Conservation (phyloP, 1,140 invertebrate species). For the Drosophila setifemur region DNA sequence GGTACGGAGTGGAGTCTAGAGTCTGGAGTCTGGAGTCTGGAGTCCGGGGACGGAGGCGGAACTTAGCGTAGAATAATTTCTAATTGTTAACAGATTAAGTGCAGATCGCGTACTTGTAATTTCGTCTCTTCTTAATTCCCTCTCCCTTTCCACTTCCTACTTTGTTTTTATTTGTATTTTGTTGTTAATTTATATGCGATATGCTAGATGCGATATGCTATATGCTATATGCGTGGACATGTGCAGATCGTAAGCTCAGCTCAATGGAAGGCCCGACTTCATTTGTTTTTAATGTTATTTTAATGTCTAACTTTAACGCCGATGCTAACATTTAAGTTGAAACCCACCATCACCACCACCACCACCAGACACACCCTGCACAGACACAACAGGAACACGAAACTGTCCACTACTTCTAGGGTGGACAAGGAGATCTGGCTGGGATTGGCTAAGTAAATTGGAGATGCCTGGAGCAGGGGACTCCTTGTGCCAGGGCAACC, state of each 20-base stretch:
- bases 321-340: constrained; percentile 61
- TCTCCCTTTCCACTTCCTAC: no score
- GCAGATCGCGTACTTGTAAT: constrained; percentile 28
- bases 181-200: constrained; percentile 36
- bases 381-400: no score
- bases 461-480: no score
- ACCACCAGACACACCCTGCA: background rate
- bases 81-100: constrained; percentile 53
- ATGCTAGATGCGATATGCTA: no score
- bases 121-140: constrained; percentile 22
- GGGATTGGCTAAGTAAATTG: no score
- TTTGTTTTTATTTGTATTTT: constrained; percentile 10
- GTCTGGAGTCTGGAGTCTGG: no score
- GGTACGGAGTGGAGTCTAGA: no score
- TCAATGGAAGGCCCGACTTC: constrained; percentile 32
- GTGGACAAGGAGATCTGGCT: no score
- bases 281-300: constrained; percentile 75
- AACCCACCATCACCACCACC: constrained; percentile 5
- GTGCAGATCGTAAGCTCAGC: constrained; percentile 7
- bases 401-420: no score
- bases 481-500: no score
- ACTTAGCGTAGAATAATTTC: constrained; percentile 40
- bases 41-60: background rate
- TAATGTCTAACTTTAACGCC: constrained; percentile 66
- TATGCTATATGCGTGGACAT: no score